These are phyloP conservation scores for Chlamydotis undulata DNA, from an alignment of 2,113 vertebrate genomes.

Conservation along the genomic window DNA sequence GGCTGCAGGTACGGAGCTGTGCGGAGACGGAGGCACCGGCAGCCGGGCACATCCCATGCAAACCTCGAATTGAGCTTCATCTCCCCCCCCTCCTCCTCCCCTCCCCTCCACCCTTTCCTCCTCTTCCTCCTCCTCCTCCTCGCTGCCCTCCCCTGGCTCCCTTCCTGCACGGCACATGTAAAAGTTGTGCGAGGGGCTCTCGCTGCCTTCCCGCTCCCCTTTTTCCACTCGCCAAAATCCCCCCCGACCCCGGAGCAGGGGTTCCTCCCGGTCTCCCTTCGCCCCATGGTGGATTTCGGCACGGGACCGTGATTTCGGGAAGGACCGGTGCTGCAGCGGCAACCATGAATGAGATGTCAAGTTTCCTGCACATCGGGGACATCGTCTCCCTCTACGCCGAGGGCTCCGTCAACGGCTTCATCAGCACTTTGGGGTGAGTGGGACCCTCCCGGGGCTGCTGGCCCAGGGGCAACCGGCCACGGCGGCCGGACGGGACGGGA, in stretches of 20 bases:
- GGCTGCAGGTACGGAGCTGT: slow-evolving; percentile 60
- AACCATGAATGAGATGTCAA: slow-evolving; percentile 94
- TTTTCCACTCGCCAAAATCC: neutral
- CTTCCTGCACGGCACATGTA: slow-evolving; percentile 39
- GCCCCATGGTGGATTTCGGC: slow-evolving; percentile 36
- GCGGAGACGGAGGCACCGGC: neutral
- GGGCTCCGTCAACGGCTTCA: slow-evolving; percentile 96
- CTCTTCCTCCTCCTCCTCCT: neutral
- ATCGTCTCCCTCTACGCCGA: slow-evolving; percentile 97
- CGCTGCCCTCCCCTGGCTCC: neutral
- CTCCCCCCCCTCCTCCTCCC: neutral
- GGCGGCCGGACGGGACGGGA: neutral
- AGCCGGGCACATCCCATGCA: neutral
- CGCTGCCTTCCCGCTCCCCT: neutral
- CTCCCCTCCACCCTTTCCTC: neutral
- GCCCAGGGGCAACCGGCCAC: neutral
- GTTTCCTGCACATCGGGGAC: slow-evolving; percentile 96
- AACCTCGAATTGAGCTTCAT: neutral
- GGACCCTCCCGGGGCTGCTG: neutral
- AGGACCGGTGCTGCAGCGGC: neutral
- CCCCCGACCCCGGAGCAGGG: neutral
- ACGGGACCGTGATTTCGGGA: neutral
- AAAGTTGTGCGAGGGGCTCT: neutral
- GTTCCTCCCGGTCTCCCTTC: neutral
- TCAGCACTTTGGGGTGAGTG: slow-evolving; percentile 95